Conservation (phyloP, 2,113 vertebrate genomes). For the Colaptes auratus region DNA sequence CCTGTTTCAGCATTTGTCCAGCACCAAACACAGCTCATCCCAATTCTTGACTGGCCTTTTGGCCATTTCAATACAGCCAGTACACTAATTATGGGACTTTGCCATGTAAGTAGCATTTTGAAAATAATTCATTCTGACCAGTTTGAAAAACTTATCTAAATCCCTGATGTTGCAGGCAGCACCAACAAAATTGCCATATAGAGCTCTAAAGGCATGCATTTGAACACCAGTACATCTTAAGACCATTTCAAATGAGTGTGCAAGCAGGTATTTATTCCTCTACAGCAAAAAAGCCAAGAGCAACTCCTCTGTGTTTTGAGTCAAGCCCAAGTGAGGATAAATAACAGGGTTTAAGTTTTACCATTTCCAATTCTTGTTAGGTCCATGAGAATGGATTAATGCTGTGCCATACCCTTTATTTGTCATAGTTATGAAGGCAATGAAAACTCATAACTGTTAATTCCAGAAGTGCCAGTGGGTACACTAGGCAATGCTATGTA, state of each 20-base stretch:
- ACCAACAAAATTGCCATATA: not conserved
- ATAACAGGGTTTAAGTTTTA: not conserved
- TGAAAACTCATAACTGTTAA: not conserved
- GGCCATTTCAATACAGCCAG: not conserved
- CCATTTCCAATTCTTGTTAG: not conserved
- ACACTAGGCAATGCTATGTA: accelerated
- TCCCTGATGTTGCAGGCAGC: not conserved
- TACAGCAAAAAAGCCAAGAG: not conserved
- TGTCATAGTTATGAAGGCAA: not conserved
- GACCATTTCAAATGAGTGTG: not conserved
- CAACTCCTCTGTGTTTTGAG: not conserved
- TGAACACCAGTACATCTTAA: not conserved
- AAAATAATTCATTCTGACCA: not conserved
- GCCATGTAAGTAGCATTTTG: not conserved
- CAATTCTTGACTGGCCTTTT: not conserved
- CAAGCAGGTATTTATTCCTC: not conserved
- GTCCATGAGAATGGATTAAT: not conserved
- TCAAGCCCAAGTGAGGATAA: not conserved
- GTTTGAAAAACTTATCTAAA: not conserved
- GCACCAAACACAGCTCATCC: not conserved
- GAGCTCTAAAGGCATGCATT: not conserved
- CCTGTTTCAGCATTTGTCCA: not conserved
- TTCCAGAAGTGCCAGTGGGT: not conserved
- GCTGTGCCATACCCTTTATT: not conserved
- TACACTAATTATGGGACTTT: not conserved